phyloP scores from a whole-genome alignment of 2,113 vertebrate genomes.

The Forbesichthys agassizii region DNA sequence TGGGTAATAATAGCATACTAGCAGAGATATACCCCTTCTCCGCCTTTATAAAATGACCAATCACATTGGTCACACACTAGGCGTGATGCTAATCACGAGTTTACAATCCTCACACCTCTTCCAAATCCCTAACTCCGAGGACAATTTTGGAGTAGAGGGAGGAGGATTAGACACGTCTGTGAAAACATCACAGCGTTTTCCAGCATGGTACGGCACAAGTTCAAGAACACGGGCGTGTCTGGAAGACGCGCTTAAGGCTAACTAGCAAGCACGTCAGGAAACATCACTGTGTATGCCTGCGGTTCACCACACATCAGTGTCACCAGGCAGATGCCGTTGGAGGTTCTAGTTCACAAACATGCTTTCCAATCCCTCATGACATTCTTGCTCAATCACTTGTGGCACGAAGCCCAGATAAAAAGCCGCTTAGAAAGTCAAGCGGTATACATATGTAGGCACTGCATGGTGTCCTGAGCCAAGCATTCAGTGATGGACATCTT shows the following conservation, averaged over 20 bases:
- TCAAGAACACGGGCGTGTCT: not conserved
- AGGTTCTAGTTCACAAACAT: conserved; percentile 29
- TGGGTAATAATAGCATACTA: not conserved
- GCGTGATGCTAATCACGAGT: conserved; percentile 81
- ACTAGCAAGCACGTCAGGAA: conserved; percentile 34
- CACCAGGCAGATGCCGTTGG: conserved; percentile 20
- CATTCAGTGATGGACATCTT: conserved; percentile 30
- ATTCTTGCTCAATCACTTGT: conserved; percentile 40
- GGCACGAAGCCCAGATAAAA: conserved; percentile 11
- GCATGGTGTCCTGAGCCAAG: conserved; percentile 49
- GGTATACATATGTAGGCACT: conserved; percentile 52
- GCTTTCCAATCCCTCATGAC: conserved; percentile 34
- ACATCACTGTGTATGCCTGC: conserved; percentile 18
- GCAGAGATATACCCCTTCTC: not conserved
- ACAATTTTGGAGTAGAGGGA: conserved; percentile 49
- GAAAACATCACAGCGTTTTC: conserved; percentile 54
- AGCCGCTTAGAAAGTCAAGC: conserved; percentile 50
- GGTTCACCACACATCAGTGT: conserved; percentile 15
- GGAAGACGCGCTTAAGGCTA: conserved; percentile 21
- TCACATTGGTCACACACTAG: conserved; percentile 79
- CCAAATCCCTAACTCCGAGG: conserved; percentile 50
- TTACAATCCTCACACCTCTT: conserved; percentile 64
- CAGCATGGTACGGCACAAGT: conserved; percentile 40
- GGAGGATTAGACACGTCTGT: conserved; percentile 64
- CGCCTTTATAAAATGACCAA: conserved; percentile 51